phyloP scores from a whole-genome alignment of 2,797 vertebrate species.

The Tenualosa ilisha region DNA sequence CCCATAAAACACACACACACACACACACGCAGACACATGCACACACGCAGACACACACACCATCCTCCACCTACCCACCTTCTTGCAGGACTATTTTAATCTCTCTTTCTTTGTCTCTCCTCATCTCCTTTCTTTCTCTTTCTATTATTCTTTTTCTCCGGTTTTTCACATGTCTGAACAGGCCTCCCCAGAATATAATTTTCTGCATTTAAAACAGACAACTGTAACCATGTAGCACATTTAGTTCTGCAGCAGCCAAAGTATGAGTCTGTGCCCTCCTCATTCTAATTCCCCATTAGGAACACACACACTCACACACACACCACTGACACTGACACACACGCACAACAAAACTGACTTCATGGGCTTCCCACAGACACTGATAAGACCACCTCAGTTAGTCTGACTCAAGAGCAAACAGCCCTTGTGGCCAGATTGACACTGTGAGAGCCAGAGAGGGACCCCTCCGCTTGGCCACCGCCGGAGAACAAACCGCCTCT shows the following conservation, averaged over 20 bases:
- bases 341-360: not conserved
- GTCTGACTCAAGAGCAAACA: not conserved
- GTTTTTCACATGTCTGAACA: not conserved
- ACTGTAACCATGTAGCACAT: not conserved
- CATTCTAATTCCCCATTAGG: not conserved
- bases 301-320: not conserved
- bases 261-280: not conserved
- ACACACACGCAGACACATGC: too few relatives aligned
- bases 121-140: conserved; percentile 20
- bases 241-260: not conserved
- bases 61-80: conserved; percentile 39
- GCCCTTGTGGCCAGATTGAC: not conserved
- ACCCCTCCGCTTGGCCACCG: too few relatives aligned
- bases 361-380: not conserved
- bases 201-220: not conserved
- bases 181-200: not conserved
- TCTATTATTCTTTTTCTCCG: conserved; percentile 15
- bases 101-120: not conserved
- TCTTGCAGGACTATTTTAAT: conserved; percentile 44
- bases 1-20: not conserved
- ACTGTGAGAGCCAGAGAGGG: not conserved
- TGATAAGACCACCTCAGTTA: not conserved
- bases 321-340: not conserved
- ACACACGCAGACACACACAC: not conserved
- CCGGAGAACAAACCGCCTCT: not conserved